Conservation (phyloP, 2,888 invertebrate species). For the Cerceris rybyensis region DNA sequence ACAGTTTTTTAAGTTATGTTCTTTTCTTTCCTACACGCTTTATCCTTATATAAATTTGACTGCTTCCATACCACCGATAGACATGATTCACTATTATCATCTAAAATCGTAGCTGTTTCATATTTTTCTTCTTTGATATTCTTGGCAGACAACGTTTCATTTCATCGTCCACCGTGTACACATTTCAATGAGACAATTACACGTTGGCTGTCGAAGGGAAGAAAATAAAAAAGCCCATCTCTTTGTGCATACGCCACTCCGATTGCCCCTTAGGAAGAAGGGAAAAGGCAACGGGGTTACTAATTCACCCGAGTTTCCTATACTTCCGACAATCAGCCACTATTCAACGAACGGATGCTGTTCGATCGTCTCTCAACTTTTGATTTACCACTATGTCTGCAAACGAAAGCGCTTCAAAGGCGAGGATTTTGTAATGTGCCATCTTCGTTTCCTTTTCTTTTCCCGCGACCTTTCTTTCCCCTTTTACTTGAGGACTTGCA, state of each 20-base stretch:
- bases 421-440: not conserved
- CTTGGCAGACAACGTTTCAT: no score
- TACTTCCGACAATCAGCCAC: conserved; percentile 56
- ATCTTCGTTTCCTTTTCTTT: not conserved
- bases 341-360: conserved; percentile 46
- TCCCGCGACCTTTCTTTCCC: not conserved
- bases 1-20: no score
- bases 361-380: conserved; percentile 31
- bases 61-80: no score
- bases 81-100: no score
- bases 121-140: no score
- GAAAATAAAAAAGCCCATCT: not conserved
- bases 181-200: not conserved
- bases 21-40: no score
- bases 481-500: not conserved
- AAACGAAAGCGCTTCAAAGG: conserved; percentile 38
- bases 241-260: no score
- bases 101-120: no score
- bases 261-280: not conserved
- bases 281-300: conserved; percentile 23
- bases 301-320: conserved; percentile 47
- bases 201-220: not conserved
- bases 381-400: conserved; percentile 25
- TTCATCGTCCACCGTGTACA: no score
- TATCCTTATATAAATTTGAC: no score